Conservation (phyloP, 2,888 invertebrate genomes). For the Mesorhabditis sp. region DNA sequence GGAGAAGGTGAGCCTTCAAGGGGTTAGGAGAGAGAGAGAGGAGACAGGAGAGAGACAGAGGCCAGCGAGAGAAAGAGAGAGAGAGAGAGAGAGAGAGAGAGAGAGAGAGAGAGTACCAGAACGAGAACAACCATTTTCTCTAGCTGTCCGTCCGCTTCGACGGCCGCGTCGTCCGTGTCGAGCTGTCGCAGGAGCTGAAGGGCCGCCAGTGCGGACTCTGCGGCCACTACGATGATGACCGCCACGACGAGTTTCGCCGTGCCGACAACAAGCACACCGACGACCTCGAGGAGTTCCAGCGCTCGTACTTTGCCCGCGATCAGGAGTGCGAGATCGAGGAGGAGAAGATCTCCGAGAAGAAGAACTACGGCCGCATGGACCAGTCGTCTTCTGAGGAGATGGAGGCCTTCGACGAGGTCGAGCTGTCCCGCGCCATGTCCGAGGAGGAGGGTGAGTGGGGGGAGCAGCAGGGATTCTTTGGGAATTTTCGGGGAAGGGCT, state of each 20-base stretch:
- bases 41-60: too few species aligned
- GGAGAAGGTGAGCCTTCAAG: slow-evolving; percentile 13
- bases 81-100: neutral
- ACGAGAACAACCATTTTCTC: slow-evolving; percentile 5
- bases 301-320: slow-evolving; percentile 39
- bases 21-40: slow-evolving; percentile 1
- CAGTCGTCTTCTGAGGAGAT: slow-evolving; percentile 13
- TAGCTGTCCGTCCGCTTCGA: slow-evolving; percentile 33
- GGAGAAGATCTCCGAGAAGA: slow-evolving; percentile 27
- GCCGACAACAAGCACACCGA: slow-evolving; percentile 35
- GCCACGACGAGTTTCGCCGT: slow-evolving; percentile 41
- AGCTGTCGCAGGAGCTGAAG: slow-evolving; percentile 29
- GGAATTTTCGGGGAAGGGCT: neutral
- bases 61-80: neutral
- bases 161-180: slow-evolving; percentile 40
- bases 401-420: slow-evolving; percentile 9
- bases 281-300: slow-evolving; percentile 50
- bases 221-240: slow-evolving; percentile 50
- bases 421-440: slow-evolving; percentile 3
- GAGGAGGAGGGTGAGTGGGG: slow-evolving; percentile 9
- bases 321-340: slow-evolving; percentile 30
- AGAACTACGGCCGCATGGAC: slow-evolving; percentile 22
- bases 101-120: slow-evolving; percentile 3
- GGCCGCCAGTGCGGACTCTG: slow-evolving; percentile 54
- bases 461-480: slow-evolving; percentile 4